phyloP scores from a whole-genome alignment of 2,113 vertebrate species.

The Bambusicola thoracicus region DNA sequence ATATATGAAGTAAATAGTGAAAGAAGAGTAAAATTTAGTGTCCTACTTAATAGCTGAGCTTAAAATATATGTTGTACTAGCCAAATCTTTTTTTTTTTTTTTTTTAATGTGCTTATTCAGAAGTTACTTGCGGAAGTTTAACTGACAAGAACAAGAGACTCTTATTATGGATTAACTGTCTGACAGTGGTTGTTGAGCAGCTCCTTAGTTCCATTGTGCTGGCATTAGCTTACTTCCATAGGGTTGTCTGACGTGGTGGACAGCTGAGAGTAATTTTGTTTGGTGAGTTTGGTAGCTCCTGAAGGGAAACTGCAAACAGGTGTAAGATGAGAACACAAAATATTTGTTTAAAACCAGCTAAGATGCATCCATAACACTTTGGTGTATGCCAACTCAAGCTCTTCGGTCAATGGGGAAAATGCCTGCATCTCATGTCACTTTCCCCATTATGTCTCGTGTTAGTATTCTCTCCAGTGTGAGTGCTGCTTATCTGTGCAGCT shows the following conservation, averaged over 20 bases:
- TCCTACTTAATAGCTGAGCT: not conserved
- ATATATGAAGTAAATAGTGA: not conserved
- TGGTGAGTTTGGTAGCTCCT: not conserved
- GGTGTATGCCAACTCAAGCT: not conserved
- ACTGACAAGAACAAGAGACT: not conserved
- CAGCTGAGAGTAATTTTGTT: not conserved
- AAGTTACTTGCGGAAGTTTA: not conserved
- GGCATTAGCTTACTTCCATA: not conserved
- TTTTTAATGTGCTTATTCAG: not conserved
- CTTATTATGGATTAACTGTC: not conserved
- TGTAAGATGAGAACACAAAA: not conserved
- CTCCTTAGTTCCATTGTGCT: not conserved
- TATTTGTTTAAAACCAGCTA: not conserved
- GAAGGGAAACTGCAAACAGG: not conserved
- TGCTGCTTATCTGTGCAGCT: not conserved
- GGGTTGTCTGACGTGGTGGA: not conserved
- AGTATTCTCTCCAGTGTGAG: not conserved
- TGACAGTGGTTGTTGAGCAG: not conserved
- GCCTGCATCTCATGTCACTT: not conserved
- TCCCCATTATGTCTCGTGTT: not conserved
- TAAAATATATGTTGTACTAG: not conserved
- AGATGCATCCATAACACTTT: not conserved
- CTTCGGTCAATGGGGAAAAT: fast-evolving
- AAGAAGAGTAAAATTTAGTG: not conserved
- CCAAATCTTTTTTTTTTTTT: not conserved